Evolutionary conservation across 1,140 invertebrate genomes (phyloP), one percentile per base, ranked within the genome.

Genomic region (Cotesia glomerata): DNA sequence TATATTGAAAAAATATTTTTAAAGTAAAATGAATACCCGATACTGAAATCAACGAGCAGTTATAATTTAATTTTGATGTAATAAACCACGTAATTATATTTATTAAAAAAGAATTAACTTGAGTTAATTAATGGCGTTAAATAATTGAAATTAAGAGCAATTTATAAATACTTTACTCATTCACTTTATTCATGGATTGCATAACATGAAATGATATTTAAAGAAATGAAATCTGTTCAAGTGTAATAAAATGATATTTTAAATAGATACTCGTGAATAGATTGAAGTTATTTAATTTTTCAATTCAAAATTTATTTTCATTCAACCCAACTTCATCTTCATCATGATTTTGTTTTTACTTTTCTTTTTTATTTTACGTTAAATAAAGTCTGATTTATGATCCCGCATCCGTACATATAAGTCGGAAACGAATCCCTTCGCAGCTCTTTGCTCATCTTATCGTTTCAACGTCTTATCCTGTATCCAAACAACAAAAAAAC

Each of bases 321-420:
- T 61, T 61, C 58, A 61, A 7, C 16, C 49, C 35, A 9, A 11
- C 62, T 11, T 36, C 16, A 34, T 36, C 39, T 54, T 72, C 52
- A 18, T 64, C 63, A 45, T 45, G 34, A 59, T 59, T 56, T 39
- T 39, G 14, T 34, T 14, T 39, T 64, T 54, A 64, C 39, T 35
- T 66, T 72, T n/a, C n/a, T 58, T 9, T 34, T 54, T 63, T 56
- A 63, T 63, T 72, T 72, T 72, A 72, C 62, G 70, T 18, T 72
- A 59, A 66, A 67, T 72, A 66, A 72, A 72, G 49, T 63, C 63
- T 32, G 70, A 72, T 72, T 72, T 72, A 72, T 52, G 70, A 35
- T 45, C 34, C 16, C 26, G 14, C 18, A 58, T 58, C 59, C 32
- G 34, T 64, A 72, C 62, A 56, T 72, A 56, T 64, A 65, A 32